A percentile compares a stretch with the other conserved stretches of the same genome.
These are phyloP conservation scores for Drosophila sp. DNA, from an alignment of 1,140 invertebrate genomes.

Conservation along the genomic window DNA sequence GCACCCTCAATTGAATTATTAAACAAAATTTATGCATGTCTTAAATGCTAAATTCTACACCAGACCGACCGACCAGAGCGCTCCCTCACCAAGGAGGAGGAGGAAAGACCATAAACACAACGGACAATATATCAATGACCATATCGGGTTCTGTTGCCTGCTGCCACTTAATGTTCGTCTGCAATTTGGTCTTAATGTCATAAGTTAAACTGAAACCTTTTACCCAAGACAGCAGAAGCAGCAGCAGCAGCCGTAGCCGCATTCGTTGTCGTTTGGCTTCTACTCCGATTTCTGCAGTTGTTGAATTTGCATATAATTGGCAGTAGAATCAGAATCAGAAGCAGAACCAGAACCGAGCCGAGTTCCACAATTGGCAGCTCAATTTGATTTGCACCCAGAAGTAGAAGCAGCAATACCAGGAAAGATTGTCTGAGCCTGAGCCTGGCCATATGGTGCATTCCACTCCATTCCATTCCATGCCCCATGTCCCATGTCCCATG, in stretches of 20 bases:
- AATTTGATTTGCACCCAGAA: constrained; percentile 26
- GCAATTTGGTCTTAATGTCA: constrained; percentile 76
- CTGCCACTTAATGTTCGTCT: constrained; percentile 62
- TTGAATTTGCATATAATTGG: constrained; percentile 64
- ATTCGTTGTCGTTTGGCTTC: constrained; percentile 30
- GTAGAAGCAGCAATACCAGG: neutral
- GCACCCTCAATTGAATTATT: constrained; percentile 71
- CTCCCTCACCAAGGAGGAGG: neutral
- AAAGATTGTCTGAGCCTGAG: constrained; percentile 12
- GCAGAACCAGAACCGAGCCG: constrained; percentile 6
- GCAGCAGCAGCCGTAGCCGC: neutral
- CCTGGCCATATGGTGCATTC: constrained; percentile 61
- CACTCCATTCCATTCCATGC: constrained; percentile 22
- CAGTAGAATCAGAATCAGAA: constrained; percentile 13
- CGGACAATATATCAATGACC: constrained; percentile 67
- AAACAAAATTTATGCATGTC: constrained; percentile 59
- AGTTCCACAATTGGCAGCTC: constrained; percentile 30
- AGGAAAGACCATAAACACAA: constrained; percentile 43
- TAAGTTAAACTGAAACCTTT: constrained; percentile 73
- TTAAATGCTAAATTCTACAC: constrained; percentile 35
- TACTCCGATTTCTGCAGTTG: constrained; percentile 49
- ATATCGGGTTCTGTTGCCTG: constrained; percentile 55
- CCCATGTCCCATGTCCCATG: too few species aligned
- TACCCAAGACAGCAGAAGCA: constrained; percentile 28
- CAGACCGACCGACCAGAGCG: too few species aligned